Base-by-base conservation (phyloP, 2,797 vertebrate genomes). In the Hipposideros larvatus region DNA sequence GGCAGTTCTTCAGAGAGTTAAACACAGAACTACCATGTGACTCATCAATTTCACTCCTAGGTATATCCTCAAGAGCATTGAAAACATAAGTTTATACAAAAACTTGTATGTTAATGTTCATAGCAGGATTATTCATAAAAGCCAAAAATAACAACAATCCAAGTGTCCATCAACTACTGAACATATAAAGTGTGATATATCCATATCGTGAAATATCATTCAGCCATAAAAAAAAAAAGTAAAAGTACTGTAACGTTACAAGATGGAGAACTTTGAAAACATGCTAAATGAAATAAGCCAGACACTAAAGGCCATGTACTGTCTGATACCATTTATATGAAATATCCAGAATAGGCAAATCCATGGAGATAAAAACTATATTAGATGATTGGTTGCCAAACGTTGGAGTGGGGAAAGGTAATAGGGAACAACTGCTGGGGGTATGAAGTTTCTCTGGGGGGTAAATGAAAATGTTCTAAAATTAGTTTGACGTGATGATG, bases 71-170 rank as follows among this genome's bases (percentile, higher is more conserved):
- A 79, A 24, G 11, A 57, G 7, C n/a, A 31, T 1, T 91, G 28
- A 88, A 86, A 77, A 31, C 28, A 85, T 48, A 65, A 11, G 3
- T 68, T 96, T 55, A 63, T 15, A 59, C 13, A 71, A 65, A 53
- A 94, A 63, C 22, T 41, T 88, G 15, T 14, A 31, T 22, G 26
- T 63, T 46, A 82, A 53, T 34, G 9, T 57, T 74, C 28, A 82
- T 34, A 51, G 65, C 22, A 37, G 53, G 10, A 55, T 82, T 88
- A 89, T 91, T 94, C 43, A n/a, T 87, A 74, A 92, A 11, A 59
- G 37, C 13, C 43, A 83, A 70, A 68, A 74, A 18, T 51, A 68
- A 57, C 74, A 68, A 65, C 5, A 66, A 68, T 10, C 11, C 22
- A 89, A n/a, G 22, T 24, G 28, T 46, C 65, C 18, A 13, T 87